Conservation (phyloP, 2,113 vertebrate genomes). For the Enhydra lutris region DNA sequence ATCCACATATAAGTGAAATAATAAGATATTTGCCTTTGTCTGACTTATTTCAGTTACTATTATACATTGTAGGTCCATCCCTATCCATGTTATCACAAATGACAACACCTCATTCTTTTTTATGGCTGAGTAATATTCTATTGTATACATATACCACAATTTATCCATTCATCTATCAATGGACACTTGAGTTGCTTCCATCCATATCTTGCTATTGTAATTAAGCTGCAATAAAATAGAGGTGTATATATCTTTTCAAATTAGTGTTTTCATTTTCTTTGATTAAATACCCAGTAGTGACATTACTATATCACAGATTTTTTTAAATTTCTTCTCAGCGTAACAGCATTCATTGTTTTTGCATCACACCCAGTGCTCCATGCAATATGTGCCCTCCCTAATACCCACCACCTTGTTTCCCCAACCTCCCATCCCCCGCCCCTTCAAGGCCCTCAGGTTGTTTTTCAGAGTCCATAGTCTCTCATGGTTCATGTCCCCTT, state of each 20-base stretch:
- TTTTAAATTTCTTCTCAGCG: too few species aligned
- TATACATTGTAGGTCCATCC: not conserved
- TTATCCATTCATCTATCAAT: not conserved
- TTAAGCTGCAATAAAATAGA: not conserved
- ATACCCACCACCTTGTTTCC: too few species aligned
- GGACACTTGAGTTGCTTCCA: not conserved
- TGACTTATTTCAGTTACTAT: not conserved
- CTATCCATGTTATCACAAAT: not conserved
- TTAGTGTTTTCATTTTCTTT: not conserved
- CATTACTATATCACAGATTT: not conserved
- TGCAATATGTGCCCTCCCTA: too few species aligned
- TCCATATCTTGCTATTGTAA: not conserved
- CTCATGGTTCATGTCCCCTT: too few species aligned
- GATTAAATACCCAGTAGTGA: not conserved
- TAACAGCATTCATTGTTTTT: too few species aligned
- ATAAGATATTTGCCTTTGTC: not conserved
- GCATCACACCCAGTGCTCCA: too few species aligned
- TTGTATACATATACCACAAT: not conserved
- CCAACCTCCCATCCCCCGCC: too few species aligned
- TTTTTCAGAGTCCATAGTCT: too few species aligned
- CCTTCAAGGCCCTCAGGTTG: too few species aligned
- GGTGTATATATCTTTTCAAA: not conserved
- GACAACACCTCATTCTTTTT: not conserved
- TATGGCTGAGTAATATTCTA: not conserved
- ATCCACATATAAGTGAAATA: not conserved